Evolutionary conservation across 92 coral and sea anemone species (phyloP).

Genomic region (Heteractis magnifica): DNA sequence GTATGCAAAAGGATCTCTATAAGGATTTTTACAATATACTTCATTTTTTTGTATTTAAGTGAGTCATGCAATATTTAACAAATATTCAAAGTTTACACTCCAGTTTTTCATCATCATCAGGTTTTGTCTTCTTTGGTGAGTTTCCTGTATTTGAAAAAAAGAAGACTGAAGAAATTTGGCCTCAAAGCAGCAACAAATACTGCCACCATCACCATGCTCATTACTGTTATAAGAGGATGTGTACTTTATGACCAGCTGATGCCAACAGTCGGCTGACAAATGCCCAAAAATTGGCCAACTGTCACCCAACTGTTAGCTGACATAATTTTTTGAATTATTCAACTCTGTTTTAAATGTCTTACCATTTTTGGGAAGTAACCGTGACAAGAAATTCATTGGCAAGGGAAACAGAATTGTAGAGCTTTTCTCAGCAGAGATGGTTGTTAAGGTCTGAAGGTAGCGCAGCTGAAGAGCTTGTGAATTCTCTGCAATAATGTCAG

Average conservation of each 20-base stretch:
- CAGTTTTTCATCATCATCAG: not conserved
- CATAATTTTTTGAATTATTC: too few relatives aligned
- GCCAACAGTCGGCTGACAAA: too few relatives aligned
- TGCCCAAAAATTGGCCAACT: too few relatives aligned
- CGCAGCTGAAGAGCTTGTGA: constrained; percentile 89
- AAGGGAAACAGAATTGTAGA: constrained; percentile 61
- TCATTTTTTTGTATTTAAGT: too few relatives aligned
- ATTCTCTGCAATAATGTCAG: constrained; percentile 78
- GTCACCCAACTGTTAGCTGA: too few relatives aligned
- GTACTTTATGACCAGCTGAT: too few relatives aligned
- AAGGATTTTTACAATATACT: too few relatives aligned
- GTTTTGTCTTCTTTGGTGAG: not conserved
- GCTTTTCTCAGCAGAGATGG: constrained; percentile 65
- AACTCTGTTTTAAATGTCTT: not conserved
- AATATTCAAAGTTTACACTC: not conserved
- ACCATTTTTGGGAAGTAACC: constrained; percentile 16
- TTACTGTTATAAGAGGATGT: not conserved
- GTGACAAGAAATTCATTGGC: constrained; percentile 53
- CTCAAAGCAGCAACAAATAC: not conserved
- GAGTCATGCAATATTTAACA: not conserved
- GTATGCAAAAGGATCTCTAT: too few relatives aligned
- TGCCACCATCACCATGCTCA: not conserved
- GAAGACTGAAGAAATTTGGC: not conserved
- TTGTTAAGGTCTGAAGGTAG: constrained; percentile 80
- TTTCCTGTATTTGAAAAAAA: not conserved